Evolutionary conservation across 2,888 invertebrate species (phyloP), one percentile per base, ranked within the genome.

Genomic region (Merodon equestris): DNA sequence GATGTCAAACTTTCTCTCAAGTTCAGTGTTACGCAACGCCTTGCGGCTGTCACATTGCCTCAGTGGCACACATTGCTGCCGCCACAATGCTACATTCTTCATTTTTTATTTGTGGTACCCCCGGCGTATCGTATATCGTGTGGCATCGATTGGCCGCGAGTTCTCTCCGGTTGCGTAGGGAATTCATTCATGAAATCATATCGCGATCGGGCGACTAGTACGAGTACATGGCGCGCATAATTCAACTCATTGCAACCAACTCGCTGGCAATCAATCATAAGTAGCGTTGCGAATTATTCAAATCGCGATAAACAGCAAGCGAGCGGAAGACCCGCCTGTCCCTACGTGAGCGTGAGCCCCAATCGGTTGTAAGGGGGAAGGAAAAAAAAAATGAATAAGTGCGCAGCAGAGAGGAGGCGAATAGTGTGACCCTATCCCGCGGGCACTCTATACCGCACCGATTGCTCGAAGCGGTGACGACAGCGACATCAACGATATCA

Each of bases 1-100:
- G 64, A 81, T 81, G 75, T 81, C 81, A 81, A 71, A 81, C 74
- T 81, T 81, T 81, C 81, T 71, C 81, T 66, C 81, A 81, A 81
- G 81, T 81, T 81, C 81, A 81, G 70, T 81, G 75, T 81, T 75
- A 71, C 70, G 61, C 75, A 75, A 66, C 17, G 40, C 47, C 47
- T 19, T 36, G 5, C 7, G 5, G n/a, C 40, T n/a, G n/a, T 10
- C 40, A 40, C 10, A 7, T 7, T 27, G 27, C 14, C 15, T 9
- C 19, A 19, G 17, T 14, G 12, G 9, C 38, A 9, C 40, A 40
- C 40, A 7, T 3, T 9, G 2, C 3, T 27, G 7, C 7, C 7
- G 27, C 27, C 27, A 27, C 27, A 5, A 40, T 40, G 10, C 45
- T 15, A 47, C 10, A 47, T 3, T 9, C 36, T 10, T 10, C 36